Evolutionary conservation across 2,797 vertebrate genomes (phyloP), one percentile per base, ranked within the genome.

Genomic region (Eupleurogrammus muticus): DNA sequence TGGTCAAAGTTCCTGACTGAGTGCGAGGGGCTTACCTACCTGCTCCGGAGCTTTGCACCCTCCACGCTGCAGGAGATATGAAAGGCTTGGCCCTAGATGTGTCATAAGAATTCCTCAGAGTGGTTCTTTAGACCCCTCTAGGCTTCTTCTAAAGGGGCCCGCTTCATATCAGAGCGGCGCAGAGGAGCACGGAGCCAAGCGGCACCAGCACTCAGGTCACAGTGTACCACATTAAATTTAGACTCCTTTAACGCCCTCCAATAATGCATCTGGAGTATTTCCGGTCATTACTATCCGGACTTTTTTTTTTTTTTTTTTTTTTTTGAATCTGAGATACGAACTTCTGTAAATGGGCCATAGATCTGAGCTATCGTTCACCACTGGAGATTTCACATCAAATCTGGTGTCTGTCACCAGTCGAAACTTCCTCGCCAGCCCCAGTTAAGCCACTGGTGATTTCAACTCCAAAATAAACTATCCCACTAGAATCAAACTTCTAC

Each of bases 271-370:
- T 90, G 86, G 93, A 93, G 88, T 90, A 89, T 92, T 93, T 92
- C 86, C 81, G 92, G 89, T 94, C 88, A 93, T 91, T 92, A 93
- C 92, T 93, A 92, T 93, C 94, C 91, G 91, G 87, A 91, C 77
- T 72, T 90, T 81, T 89, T 88, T 84, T 23, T 20, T 13, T 48
- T 34, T 51, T 21, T 17, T 19, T 12, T 47, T 32, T 50, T 17
- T 19, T 12, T 47, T 32, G 36, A 12, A 87, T 91, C 89, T 88
- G 81, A 93, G 89, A 94, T 90, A 91, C 88, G 87, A 90, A 93
- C 93, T 94, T 95, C 92, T 92, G 93, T 92, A 94, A 95, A 94
- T 95, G 93, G 95, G 95, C 91, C 94, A 91, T 80, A 93, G 93
- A 95, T 95, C 94, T 95, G 91, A 95, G 94, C 90, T 75, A 80